Percentiles rank a stretch among this genome's conserved stretches.
Evolutionary conservation across 2,888 invertebrate genomes (phyloP).

Genomic region (Hoplodrina blanda): DNA sequence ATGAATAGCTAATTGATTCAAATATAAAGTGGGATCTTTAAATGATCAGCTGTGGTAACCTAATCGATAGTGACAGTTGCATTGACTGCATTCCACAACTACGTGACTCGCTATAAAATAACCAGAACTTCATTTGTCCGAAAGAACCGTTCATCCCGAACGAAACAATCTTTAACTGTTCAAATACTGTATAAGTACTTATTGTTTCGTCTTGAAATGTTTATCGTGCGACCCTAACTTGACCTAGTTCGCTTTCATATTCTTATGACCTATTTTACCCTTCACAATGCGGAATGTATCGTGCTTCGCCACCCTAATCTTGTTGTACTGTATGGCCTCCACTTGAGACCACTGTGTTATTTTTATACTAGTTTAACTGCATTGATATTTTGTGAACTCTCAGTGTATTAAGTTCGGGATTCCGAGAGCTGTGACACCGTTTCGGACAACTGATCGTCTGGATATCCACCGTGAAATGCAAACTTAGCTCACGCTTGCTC

Average conservation of each 20-base stretch:
- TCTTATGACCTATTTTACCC: constrained; percentile 81
- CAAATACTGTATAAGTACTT: constrained; percentile 51
- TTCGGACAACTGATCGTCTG: constrained; percentile 89
- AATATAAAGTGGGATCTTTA: constrained; percentile 72
- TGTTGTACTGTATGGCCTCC: constrained; percentile 75
- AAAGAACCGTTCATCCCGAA: constrained; percentile 73
- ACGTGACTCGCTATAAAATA: constrained; percentile 78
- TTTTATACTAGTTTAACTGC: constrained; percentile 50
- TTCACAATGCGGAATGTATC: constrained; percentile 74
- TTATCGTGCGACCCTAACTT: constrained; percentile 77
- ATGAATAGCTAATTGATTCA: constrained; percentile 69
- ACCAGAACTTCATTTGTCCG: constrained; percentile 88
- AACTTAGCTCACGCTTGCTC: constrained; percentile 66
- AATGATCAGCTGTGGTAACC: constrained; percentile 78
- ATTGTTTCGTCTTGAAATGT: constrained; percentile 74
- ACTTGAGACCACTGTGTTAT: constrained; percentile 64
- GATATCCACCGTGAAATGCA: constrained; percentile 70
- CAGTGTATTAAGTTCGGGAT: constrained; percentile 59
- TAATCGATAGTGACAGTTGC: constrained; percentile 79
- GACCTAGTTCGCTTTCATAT: constrained; percentile 81
- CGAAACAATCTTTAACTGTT: constrained; percentile 50
- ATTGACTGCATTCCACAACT: constrained; percentile 85
- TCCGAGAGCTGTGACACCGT: constrained; percentile 61
- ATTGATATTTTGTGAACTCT: constrained; percentile 50
- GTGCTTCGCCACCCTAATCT: constrained; percentile 76